Evolutionary conservation across 53 echinoderm and acorn worm genomes (phyloP), one percentile per base, ranked within the genome.

Genomic region (Patiria pectinifera): DNA sequence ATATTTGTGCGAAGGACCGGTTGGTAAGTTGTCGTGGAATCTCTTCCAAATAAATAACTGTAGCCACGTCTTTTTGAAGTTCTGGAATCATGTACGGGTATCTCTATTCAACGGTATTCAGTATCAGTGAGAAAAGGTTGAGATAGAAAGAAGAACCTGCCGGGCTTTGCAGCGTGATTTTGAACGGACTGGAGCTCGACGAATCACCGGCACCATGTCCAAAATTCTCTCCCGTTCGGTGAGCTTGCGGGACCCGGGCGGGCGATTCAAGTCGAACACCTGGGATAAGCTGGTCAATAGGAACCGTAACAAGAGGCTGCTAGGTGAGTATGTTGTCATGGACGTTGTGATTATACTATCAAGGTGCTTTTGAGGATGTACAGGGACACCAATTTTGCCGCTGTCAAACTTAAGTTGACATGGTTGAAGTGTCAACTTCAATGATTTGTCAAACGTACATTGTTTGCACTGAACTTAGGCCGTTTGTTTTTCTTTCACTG

Each of bases 181-280:
- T 15, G 6, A 14, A 66, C 66, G 8, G 53, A 53, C 10, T 66
- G 14, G 14, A 15, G 19, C 66, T 66, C 3, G 66, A 66, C 15
- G 66, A 66, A 66, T 18, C 66, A 66, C 53, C 53, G 53, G 53
- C 8, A 53, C 19, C 66, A 97, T 97, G 97, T 97, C 97, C 76
- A 97, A 95, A 75, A 88, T 97, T 60, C 87, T 97, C 25, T 91
- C 94, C 48, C 87, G 97, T 59, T 97, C 97, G 86, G 91, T 97
- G 83, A 97, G 97, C 82, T 91, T 95, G 80, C 88, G 95, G 90
- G 97, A 97, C 89, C 95, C 97, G n/a, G 94, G 91, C 91, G 97
- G 93, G 75, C 94, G 97, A 77, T 93, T 95, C 83, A 97, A 97
- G 92, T 76, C 94, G 82, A 97, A 97, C 93, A 97, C 97, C 22